Base-by-base conservation (phyloP, 2,113 vertebrate genomes). In the Lagenorhynchus albirostris region DNA sequence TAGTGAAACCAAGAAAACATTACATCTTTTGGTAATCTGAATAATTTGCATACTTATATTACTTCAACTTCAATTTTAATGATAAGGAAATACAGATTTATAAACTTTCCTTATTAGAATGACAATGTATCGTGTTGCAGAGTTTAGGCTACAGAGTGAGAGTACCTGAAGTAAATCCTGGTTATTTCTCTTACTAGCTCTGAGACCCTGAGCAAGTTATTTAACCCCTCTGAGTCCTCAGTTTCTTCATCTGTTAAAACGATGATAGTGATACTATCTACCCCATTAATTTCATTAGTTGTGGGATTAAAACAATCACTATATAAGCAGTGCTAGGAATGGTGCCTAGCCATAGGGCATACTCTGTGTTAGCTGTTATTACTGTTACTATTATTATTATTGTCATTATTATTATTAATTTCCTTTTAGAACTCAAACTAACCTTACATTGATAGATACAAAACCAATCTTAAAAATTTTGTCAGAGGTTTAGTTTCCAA, bases 91-190 rank as follows among this genome's bases (percentile, higher is more conserved):
- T 41, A 38, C 1, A 50, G 38, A 84, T 77, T 4, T 65, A 2
- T 15, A 38, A 50, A 26, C 12, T 41, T 83, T 86, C 6, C 5
- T 50, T 11, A 21, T n/a, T 2, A 3, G 77, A 23, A 36, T 26
- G 21, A 0, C 1, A 53, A 14, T 25, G 4, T 26, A 6, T 3
- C 5, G 3, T 50, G 4, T 8, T 44, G 26, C 33, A 60, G 6
- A 8, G 8, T 33, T 5, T 36, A 88, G 29, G 4, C 0, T 77
- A 4, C 26, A 17, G 23, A 65, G 7, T 6, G 2, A 31, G 3
- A 33, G 11, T 23, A 8, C 11, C 3, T 74, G 31, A 26, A 14
- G 12, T 55, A 33, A 93, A 70, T 26, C 23, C 68, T 58, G 15
- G 1, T 44, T 63, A 41, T 63, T 63, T 70, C 8, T 70, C 12